Conservation (phyloP, 2,888 invertebrate genomes). For the Noctua comes region DNA sequence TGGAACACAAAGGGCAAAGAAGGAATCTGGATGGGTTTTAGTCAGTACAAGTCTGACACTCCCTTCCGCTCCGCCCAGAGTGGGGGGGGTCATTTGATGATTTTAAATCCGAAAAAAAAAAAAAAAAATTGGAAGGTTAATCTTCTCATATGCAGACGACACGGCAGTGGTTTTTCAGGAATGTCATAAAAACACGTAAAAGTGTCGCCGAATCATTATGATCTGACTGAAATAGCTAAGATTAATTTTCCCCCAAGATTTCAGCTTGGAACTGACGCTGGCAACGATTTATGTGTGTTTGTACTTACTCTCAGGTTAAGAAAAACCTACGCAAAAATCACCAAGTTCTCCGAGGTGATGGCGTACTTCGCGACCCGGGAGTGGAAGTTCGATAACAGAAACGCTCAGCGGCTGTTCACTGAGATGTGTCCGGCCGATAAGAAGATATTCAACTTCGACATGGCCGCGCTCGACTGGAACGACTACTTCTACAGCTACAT, state of each 20-base stretch:
- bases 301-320: constrained; percentile 90
- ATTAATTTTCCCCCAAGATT: neutral
- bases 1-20: too few species aligned
- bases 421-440: constrained; percentile 90
- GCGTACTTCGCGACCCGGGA: constrained; percentile 93
- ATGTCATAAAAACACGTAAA: neutral
- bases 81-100: too few species aligned
- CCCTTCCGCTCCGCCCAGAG: too few species aligned
- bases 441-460: constrained; percentile 92
- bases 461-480: constrained; percentile 92
- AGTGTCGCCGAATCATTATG: neutral
- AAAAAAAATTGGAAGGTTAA: neutral
- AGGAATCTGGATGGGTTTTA: too few species aligned
- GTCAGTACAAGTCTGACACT: too few species aligned
- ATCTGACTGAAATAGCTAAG: neutral
- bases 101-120: too few species aligned
- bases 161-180: neutral
- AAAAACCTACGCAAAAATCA: constrained; percentile 93
- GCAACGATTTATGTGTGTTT: neutral
- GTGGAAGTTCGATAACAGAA: constrained; percentile 93
- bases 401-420: constrained; percentile 88
- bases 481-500: constrained; percentile 92
- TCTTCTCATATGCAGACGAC: neutral
- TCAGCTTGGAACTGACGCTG: neutral
- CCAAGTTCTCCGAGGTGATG: constrained; percentile 92